Base-by-base conservation (phyloP, 2,797 vertebrate species). In the Takifugu rubripes region DNA sequence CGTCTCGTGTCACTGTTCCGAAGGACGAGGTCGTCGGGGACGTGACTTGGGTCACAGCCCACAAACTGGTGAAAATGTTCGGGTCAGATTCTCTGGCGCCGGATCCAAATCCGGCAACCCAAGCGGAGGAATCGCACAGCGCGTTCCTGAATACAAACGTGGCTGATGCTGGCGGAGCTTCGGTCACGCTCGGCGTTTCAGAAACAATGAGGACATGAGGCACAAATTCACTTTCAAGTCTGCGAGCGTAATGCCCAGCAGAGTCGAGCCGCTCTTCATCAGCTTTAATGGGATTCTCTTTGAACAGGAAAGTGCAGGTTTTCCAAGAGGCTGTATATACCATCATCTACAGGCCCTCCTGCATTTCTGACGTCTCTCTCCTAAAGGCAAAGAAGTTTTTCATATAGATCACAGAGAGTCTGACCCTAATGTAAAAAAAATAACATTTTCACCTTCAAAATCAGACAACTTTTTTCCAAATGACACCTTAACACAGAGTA, bases 281-380 rank as follows among this genome's bases (percentile, higher is more conserved):
- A 69, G 59, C 76, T 88, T 86, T 81, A 86, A 87, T 82, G 84
- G n/a, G 57, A 88, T 85, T 88, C 87, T 81, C 75, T 89, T 84
- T 87, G 79, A 87, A 86, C 53, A 75, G 63, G 70, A 83, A 78
- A 64, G 44, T 55, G 36, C 16, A 51, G 56, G 72, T 53, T 72
- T 70, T 72, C 67, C 61, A 29, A 43, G 48, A 77, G 69, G 73
- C 69, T 77, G 72, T 70, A 68, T 56, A 79, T 59, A 79, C 79
- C 77, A 77, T 87, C 82, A 80, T 74, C 68, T 77, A 64, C 50
- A 59, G 77, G 72, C 59, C 46, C 36, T 40, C 12, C 12, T 40
- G 36, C 12, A 3, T 14, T 14, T 14, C 36, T 14, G 36, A 10
- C 1, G 42, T 43, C 43, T 43, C 1, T 43, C 14, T 43, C 14